Evolutionary conservation across 2,797 vertebrate genomes (phyloP), one percentile per base, ranked within the genome.

Genomic region (Gephyroberyx darwinii): DNA sequence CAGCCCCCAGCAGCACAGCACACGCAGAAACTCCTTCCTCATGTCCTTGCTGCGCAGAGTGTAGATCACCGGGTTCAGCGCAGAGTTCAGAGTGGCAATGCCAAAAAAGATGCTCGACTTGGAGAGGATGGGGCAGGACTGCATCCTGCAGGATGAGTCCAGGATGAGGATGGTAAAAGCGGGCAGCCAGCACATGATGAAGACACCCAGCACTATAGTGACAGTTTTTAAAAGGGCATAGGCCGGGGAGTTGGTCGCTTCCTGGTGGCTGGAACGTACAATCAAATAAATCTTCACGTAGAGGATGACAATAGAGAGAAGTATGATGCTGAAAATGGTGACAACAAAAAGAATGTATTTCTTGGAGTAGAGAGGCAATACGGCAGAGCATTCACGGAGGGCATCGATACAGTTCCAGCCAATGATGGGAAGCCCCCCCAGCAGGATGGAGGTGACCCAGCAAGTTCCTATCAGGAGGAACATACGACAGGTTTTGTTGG

Each of bases 361-460:
- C 81, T 96, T 97, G 64, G 96, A 95, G 63, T 98, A 98, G 61
- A 99, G 96, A 0, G 97, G 98, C 79, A 99, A 84, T 1, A 98
- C 96, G 0, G 95, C 94, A 5, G 97, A 99, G 81, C 98, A 99
- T 1, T 94, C 89, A 0, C 8, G 3, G 0, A 95, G 83, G 43
- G 92, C 82, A 53, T 90, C 83, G 74, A 99, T 94, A 91, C 98
- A 99, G 92, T 99, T 99, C 98, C 98, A 99, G 0, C 97, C 97
- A 0, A 99, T 91, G 88, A 98, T 96, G 72, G 98, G 98, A 50
- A 99, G 78, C n/a, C 96, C 95, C 0, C 96, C 97, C 0, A 98
- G 90, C 41, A 95, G 93, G 64, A 97, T 93, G 0, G 97, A 95
- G 65, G 96, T 95, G 9, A 95, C 91, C 98, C 98, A 99, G 4